Evolutionary conservation across 2,888 invertebrate genomes (phyloP).

Genomic region (Eristalis arbustorum): DNA sequence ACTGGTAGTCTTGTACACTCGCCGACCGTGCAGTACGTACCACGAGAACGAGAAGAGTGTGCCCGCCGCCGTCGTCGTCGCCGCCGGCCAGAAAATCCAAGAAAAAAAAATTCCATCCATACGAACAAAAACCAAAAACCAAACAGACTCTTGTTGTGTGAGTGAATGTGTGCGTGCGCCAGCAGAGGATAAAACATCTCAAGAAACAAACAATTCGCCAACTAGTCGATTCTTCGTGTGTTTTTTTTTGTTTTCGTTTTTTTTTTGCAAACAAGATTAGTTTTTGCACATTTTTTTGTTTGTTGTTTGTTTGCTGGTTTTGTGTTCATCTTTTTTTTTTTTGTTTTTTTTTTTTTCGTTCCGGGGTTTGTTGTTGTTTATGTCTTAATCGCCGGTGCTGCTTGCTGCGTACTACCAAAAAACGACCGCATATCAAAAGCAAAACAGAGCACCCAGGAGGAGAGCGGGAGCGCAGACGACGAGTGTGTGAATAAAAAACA

Average conservation of each 20-base stretch:
- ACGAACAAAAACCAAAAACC: too few species aligned
- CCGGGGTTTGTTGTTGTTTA: conserved; percentile 65
- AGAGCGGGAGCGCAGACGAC: neutral
- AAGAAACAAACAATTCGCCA: conserved; percentile 55
- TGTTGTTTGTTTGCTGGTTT: conserved; percentile 20
- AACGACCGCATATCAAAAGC: conserved; percentile 30
- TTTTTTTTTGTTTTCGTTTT: too few species aligned
- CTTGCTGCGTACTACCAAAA: conserved; percentile 9
- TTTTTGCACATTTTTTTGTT: neutral
- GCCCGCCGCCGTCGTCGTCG: conserved; percentile 31
- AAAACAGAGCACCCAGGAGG: neutral
- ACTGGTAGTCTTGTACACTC: conserved; percentile 69
- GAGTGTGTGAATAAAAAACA: conserved; percentile 7
- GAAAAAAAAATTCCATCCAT: too few species aligned
- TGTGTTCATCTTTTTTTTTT: neutral
- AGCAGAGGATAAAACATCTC: conserved; percentile 32
- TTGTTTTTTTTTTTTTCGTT: neutral
- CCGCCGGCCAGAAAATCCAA: conserved; percentile 49
- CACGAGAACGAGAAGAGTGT: conserved; percentile 31
- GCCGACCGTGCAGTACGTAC: conserved; percentile 67
- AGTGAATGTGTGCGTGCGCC: conserved; percentile 53
- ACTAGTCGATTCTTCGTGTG: conserved; percentile 58
- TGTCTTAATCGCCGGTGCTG: conserved; percentile 64
- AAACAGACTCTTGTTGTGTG: conserved; percentile 43
- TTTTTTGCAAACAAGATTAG: neutral